Base-by-base conservation (phyloP, 92 coral and sea anemone species). In the Phymanthus crucifer region DNA sequence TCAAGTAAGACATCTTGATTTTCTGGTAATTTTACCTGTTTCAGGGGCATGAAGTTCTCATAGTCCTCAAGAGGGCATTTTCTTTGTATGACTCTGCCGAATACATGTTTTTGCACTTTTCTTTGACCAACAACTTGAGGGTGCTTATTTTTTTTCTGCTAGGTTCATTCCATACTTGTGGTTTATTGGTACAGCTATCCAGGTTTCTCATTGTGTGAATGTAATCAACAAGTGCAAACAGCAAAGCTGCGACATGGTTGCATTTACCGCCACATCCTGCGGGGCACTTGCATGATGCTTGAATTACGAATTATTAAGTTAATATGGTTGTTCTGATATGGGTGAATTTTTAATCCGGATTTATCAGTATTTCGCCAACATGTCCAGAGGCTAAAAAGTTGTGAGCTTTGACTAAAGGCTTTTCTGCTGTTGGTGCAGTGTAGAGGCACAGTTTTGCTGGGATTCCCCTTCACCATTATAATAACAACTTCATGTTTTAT, bases 291-390 rank as follows among this genome's bases (percentile, higher is more conserved):
- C 73, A 69, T 40, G 45, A 36, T 24, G 50, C 76, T 72, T 72
- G 76, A 36, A 72, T 21, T 12, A 72, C 56, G 19, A 72, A 3
- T 7, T 37, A 7, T 37, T 37, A 72, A 72, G 76, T 57, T 36
- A 72, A 47, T 3, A 72, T 57, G 40, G 76, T 43, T 26, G 76
- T 72, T 40, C 76, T 72, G 35, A 72, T n/a, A 33, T 43, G 76
- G 0, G 52, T 72, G 56, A 36, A 72, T 47, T 40, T 72, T 72
- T 72, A 29, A 14, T 56, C 13, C 26, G 56, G 76, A 72, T 72
- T 72, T 21, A 72, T 3, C 76, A 72, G 10, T 26, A 72, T 72
- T 72, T 72, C 76, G 43, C 76, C 76, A 24, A 57, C 66, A 57
- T 57, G 27, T 57, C 66, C 9, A 5, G 66, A 57, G 66, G 66